Percentiles rank a stretch among this genome's conserved stretches.
Conservation (phyloP, 2,888 invertebrate genomes). For the Cryptus armator region DNA sequence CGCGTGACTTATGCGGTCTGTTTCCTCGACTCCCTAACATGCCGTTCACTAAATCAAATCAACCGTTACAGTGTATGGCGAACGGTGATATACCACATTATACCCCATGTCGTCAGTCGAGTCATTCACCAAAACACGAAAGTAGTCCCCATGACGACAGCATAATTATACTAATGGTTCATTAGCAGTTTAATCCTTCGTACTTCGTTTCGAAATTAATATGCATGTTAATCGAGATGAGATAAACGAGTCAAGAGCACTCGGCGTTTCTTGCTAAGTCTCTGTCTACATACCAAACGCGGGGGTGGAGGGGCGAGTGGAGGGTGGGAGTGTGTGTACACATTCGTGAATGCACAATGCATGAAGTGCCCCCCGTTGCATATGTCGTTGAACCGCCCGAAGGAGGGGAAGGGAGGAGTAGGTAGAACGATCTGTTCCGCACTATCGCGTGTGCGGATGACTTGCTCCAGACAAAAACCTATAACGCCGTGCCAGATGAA, state of each 20-base stretch:
- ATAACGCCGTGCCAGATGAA: constrained; percentile 65
- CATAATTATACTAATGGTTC: constrained; percentile 45
- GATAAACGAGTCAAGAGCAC: not conserved
- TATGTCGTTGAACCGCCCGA: constrained; percentile 54
- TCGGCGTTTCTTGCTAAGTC: not conserved
- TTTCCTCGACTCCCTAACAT: constrained; percentile 28
- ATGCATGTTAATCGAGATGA: constrained; percentile 22
- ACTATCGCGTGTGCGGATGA: constrained; percentile 69
- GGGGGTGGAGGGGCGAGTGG: too few species aligned
- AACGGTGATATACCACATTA: not conserved
- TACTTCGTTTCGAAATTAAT: constrained; percentile 45
- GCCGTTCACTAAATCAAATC: constrained; percentile 38
- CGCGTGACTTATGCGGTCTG: constrained; percentile 43
- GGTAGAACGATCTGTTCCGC: constrained; percentile 62
- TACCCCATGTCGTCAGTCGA: not conserved
- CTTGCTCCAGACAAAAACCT: constrained; percentile 71
- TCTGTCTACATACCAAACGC: not conserved
- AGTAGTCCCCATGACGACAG: not conserved
- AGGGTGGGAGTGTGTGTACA: not conserved
- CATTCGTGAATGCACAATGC: constrained; percentile 29
- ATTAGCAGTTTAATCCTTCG: constrained; percentile 17
- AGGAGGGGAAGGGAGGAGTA: not conserved
- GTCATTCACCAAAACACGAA: not conserved
- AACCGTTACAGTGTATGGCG: constrained; percentile 1
- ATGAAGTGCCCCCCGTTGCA: constrained; percentile 35